These are phyloP conservation scores for Myiotriccus ornatus DNA, from an alignment of 2,797 vertebrate species.

Conservation along the genomic window DNA sequence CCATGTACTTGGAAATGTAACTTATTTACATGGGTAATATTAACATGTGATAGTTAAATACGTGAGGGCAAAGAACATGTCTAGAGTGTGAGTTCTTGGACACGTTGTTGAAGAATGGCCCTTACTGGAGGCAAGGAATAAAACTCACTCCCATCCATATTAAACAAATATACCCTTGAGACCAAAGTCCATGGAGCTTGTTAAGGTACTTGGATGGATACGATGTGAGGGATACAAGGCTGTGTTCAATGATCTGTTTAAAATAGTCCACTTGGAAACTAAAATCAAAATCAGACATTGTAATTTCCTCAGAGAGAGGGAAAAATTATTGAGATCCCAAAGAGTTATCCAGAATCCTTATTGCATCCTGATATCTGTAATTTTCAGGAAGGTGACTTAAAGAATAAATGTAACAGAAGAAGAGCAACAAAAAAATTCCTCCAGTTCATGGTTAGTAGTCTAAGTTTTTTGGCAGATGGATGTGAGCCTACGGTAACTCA, in stretches of 20 bases:
- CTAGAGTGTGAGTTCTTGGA: neutral
- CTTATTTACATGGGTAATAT: neutral
- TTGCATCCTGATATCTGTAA: neutral
- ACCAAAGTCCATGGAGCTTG: neutral
- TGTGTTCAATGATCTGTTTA: conserved; percentile 22
- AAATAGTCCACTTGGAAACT: conserved; percentile 22
- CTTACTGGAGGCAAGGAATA: neutral
- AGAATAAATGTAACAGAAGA: neutral
- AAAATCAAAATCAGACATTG: conserved; percentile 11
- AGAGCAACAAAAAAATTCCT: neutral
- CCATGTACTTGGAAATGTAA: neutral
- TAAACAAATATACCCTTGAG: neutral
- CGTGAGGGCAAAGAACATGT: neutral
- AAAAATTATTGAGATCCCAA: neutral
- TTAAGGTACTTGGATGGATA: neutral
- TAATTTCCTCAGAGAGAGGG: conserved; percentile 31
- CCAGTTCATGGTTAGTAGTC: neutral
- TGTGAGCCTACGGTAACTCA: neutral
- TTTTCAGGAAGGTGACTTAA: conserved; percentile 10
- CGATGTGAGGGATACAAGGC: neutral
- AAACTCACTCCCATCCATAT: neutral
- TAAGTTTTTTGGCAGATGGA: conserved; percentile 14
- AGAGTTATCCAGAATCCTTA: neutral
- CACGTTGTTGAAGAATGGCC: neutral
- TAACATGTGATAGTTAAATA: neutral